Base-by-base conservation (phyloP, 1,140 invertebrate genomes). In the Drosophila bipectinata region DNA sequence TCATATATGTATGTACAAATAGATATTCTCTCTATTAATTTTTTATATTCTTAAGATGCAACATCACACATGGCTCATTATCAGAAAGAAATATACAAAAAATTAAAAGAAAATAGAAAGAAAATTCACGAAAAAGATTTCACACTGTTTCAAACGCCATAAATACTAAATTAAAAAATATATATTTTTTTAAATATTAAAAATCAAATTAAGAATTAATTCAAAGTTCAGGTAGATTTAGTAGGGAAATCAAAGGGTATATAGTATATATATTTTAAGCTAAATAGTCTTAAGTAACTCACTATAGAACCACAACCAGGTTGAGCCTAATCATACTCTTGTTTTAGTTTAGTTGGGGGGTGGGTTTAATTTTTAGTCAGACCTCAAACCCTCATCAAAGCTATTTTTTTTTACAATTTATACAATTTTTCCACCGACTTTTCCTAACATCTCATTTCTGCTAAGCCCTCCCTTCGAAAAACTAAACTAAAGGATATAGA, bases 231-330 rank as follows among this genome's bases (percentile, higher is more conserved):
- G 6, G 26, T 28, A 28, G 15, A 52, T 87, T 87, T 79, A 84
- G 76, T 79, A 89, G 26, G 63, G 51, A 72, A 64, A 57, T 72
- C 57, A 62, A 49, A 66, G 54, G 57, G 26, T 18, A 1, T 18
- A 18, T 18, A 18, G 21, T 21, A 61, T 47, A 49, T 37, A 51
- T 56, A 69, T 55, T 64, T 67, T 37, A 69, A 59, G 56, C 77
- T 82, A 68, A 21, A 12, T 37, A 37, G 10, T 66, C 77, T 59
- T 63, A 66, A 64, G 34, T 63, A 75, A 82, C 54, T 74, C 34
- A 68, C 79, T 81, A 81, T 68, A 51, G 63, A 77, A 85, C 90
- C 90, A 80, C 81, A 92, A 92, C 91, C 90, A 90, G 32, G 63
- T 79, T 68, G 34, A 59, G 58, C 56, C 51, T 63, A 64, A 44